Evolutionary conservation across 2,797 vertebrate genomes (phyloP).

Genomic region (Geotrypetes seraphini): DNA sequence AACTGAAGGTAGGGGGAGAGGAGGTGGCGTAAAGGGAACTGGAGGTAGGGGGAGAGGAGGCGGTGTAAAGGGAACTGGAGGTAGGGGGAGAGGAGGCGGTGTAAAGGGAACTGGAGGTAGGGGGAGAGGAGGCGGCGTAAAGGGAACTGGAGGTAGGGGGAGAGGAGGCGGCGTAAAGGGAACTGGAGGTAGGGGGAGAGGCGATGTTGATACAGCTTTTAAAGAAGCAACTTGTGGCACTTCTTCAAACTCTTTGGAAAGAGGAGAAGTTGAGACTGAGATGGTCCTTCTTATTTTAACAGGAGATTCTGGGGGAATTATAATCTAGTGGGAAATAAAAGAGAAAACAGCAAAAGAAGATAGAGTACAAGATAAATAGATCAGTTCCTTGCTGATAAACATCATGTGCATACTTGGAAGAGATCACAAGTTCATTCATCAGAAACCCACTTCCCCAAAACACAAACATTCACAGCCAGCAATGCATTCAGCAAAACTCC

Average conservation of each 20-base stretch:
- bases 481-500: background rate
- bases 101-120: slow-evolving; percentile 21
- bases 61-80: slow-evolving; percentile 32
- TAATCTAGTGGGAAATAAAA: slow-evolving; percentile 52
- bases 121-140: slow-evolving; percentile 11
- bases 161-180: slow-evolving; percentile 9
- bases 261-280: slow-evolving; percentile 45
- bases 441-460: background rate
- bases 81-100: slow-evolving; percentile 5
- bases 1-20: slow-evolving; percentile 8
- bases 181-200: slow-evolving; percentile 10
- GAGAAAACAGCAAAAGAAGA: too few relatives aligned
- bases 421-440: background rate
- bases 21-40: slow-evolving; percentile 32
- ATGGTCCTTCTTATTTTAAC: slow-evolving; percentile 62
- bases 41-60: too few relatives aligned
- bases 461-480: background rate
- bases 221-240: slow-evolving; percentile 18
- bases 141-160: slow-evolving; percentile 30
- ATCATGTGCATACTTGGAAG: background rate
- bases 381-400: background rate
- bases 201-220: slow-evolving; percentile 5
- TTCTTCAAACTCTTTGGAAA: slow-evolving; percentile 26
- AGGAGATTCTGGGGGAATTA: slow-evolving; percentile 74
- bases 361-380: too few relatives aligned